Evolutionary conservation across 2,113 vertebrate genomes (phyloP).

Genomic region (Chloroceryle aenea): DNA sequence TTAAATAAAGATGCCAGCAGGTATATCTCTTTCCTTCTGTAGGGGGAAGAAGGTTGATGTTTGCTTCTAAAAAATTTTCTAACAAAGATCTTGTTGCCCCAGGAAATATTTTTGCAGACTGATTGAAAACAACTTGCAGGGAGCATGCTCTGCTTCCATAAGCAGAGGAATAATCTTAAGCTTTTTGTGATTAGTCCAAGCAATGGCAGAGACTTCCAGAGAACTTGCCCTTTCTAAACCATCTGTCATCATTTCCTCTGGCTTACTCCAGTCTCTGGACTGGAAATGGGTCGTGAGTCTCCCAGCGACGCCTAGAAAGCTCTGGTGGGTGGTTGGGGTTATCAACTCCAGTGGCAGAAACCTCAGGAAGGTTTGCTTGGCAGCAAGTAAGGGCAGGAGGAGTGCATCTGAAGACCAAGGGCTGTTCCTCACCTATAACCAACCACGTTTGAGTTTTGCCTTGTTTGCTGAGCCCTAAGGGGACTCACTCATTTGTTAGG

Average conservation of each 20-base stretch:
- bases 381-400: background rate
- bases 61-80: background rate
- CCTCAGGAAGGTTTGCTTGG: background rate
- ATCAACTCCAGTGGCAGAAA: background rate
- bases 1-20: background rate
- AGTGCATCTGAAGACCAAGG: background rate
- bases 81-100: background rate
- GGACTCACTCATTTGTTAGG: background rate
- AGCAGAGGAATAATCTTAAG: background rate
- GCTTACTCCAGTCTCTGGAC: background rate
- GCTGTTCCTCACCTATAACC: background rate
- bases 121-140: background rate
- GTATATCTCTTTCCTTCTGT: background rate
- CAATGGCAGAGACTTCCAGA: background rate
- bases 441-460: background rate
- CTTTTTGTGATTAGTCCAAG: background rate
- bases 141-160: background rate
- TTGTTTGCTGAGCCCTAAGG: background rate
- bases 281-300: background rate
- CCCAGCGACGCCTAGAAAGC: background rate
- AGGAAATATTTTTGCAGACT: background rate
- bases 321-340: background rate
- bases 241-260: background rate
- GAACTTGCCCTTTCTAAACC: background rate
- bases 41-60: background rate